Evolutionary conservation across 2,113 vertebrate genomes (phyloP).

Genomic region (Gallinago undulata): DNA sequence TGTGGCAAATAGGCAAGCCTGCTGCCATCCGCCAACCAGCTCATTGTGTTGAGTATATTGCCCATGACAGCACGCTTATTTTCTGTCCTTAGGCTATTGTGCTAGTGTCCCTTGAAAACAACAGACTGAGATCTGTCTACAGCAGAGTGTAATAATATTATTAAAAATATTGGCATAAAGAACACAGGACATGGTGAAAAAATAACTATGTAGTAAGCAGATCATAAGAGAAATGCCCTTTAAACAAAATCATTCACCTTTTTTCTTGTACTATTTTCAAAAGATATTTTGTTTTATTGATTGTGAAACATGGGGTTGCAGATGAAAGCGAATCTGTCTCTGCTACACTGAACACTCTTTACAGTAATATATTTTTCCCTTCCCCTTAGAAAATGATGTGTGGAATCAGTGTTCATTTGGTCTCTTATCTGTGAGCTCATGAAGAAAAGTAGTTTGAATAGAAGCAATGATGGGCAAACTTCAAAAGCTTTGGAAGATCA

Average conservation of each 20-base stretch:
- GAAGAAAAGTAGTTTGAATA: constrained; percentile 49
- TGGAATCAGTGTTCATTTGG: background rate
- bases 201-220: background rate
- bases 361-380: background rate
- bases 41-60: constrained; percentile 41
- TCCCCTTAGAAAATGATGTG: background rate
- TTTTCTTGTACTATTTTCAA: background rate
- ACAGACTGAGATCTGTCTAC: background rate
- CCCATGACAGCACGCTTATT: constrained; percentile 31
- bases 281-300: background rate
- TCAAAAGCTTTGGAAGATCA: constrained; percentile 39
- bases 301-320: background rate
- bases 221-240: background rate
- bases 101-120: constrained; percentile 37
- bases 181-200: background rate
- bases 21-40: constrained; percentile 21
- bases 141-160: constrained; percentile 51
- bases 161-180: constrained; percentile 48
- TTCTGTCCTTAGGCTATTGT: constrained; percentile 58
- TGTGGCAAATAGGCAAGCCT: constrained; percentile 3
- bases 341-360: background rate
- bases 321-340: background rate
- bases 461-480: constrained; percentile 11
- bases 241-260: background rate
- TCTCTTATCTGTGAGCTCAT: constrained; percentile 37